Conservation (phyloP, 2,797 vertebrate genomes). For the Amazonetta brasiliensis region DNA sequence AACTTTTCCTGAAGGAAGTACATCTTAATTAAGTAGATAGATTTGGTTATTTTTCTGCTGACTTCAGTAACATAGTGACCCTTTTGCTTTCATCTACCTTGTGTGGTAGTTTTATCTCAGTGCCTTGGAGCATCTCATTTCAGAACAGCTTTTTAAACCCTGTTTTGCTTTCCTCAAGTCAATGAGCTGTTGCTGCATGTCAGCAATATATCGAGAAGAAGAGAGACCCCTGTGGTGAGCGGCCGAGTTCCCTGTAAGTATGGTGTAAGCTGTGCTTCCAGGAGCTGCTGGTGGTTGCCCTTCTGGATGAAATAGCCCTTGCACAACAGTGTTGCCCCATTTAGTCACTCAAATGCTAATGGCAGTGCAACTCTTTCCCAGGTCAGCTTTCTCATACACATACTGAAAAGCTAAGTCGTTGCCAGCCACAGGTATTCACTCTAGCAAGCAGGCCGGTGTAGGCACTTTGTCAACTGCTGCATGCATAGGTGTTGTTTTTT, state of each 20-base stretch:
- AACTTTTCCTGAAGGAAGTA: neutral
- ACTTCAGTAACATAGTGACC: neutral
- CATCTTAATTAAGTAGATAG: neutral
- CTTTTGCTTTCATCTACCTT: neutral
- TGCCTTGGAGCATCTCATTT: neutral
- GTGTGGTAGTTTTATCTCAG: neutral
- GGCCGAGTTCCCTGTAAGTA: neutral
- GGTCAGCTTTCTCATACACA: neutral
- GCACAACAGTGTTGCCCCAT: neutral
- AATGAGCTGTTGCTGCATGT: neutral
- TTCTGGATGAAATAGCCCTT: neutral
- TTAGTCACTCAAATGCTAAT: neutral
- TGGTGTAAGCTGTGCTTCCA: neutral
- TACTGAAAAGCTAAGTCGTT: neutral
- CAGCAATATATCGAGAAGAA: accelerated
- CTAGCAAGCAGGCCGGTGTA: neutral
- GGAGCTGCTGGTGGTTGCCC: neutral
- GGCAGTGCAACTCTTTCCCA: neutral
- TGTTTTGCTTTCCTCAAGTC: neutral
- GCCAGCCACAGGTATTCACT: neutral
- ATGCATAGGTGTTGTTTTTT: neutral
- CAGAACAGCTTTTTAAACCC: neutral
- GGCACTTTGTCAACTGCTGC: neutral
- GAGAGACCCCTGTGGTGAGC: neutral
- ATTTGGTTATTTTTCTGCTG: neutral